Percentiles rank a stretch among this genome's conserved stretches.
phyloP scores from a whole-genome alignment of 2,888 invertebrate species.

The Julus scanicus region DNA sequence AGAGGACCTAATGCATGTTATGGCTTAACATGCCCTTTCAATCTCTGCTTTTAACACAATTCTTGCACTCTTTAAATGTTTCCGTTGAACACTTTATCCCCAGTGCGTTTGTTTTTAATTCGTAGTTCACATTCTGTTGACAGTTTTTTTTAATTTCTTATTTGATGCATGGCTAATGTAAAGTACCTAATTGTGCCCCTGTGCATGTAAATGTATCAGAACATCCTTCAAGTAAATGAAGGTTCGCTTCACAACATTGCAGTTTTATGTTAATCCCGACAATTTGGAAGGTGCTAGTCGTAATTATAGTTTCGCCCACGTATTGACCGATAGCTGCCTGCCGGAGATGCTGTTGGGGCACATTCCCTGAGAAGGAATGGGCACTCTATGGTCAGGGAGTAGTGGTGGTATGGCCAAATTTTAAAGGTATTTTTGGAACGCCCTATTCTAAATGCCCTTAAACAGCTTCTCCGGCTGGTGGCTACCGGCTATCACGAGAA shows the following conservation, averaged over 20 bases:
- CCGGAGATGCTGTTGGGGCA: no score
- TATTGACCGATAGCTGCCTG: no score
- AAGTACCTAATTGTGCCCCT: not conserved
- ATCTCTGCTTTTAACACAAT: slow-evolving; percentile 3
- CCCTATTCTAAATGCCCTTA: no score
- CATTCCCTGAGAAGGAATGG: no score
- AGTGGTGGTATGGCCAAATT: no score
- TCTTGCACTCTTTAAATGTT: slow-evolving; percentile 8
- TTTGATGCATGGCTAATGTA: not conserved
- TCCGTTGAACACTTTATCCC: not conserved
- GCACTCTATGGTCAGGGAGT: no score
- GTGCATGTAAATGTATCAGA: not conserved
- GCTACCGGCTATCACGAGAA: no score
- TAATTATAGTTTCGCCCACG: not conserved
- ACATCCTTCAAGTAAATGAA: not conserved
- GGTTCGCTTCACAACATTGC: not conserved
- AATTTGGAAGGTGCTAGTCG: not conserved
- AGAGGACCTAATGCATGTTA: not conserved
- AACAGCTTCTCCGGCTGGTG: no score
- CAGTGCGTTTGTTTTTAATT: not conserved
- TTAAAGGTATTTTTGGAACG: no score
- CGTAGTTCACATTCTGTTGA: not conserved
- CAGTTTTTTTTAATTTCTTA: not conserved
- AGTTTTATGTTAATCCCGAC: not conserved
- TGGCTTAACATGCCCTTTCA: not conserved